phyloP scores from a whole-genome alignment of 2,113 vertebrate genomes.

The Scomber colias region DNA sequence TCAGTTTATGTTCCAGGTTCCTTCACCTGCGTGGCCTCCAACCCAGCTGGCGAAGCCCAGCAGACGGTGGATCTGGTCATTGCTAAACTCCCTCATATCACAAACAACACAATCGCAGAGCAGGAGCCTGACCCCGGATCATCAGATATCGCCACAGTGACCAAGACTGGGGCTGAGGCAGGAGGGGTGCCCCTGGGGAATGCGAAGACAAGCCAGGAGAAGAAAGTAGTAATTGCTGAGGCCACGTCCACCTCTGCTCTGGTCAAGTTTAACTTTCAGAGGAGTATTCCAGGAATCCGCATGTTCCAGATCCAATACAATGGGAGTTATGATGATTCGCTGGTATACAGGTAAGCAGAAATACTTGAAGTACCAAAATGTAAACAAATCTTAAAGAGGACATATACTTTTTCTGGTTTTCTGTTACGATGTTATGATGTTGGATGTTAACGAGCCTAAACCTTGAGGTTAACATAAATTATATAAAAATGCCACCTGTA shows the following conservation, averaged over 20 bases:
- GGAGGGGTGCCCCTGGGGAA: slow-evolving; percentile 89
- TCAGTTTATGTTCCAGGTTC: slow-evolving; percentile 81
- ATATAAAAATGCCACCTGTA: no score
- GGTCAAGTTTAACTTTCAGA: slow-evolving; percentile 98
- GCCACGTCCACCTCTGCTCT: slow-evolving; percentile 93
- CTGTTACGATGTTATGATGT: no score
- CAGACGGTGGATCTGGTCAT: slow-evolving; percentile 94
- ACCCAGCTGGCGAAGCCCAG: slow-evolving; percentile 96
- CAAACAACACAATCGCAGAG: slow-evolving; percentile 93
- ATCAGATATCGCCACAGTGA: slow-evolving; percentile 97
- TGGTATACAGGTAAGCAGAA: slow-evolving; percentile 95
- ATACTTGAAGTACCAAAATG: neutral
- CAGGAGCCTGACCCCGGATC: slow-evolving; percentile 95
- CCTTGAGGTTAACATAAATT: no score
- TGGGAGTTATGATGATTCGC: slow-evolving; percentile 97
- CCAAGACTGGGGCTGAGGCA: slow-evolving; percentile 91
- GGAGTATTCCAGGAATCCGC: slow-evolving; percentile 97
- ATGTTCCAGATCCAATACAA: slow-evolving; percentile 99
- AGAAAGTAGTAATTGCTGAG: slow-evolving; percentile 94
- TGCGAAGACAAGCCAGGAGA: slow-evolving; percentile 92
- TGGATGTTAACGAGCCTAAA: no score
- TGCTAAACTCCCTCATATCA: slow-evolving; percentile 94
- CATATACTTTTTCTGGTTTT: no score
- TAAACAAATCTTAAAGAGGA: slow-evolving; percentile 3
- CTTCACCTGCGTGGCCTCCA: slow-evolving; percentile 97